Conservation (phyloP, 2,888 invertebrate species). For the Noctua comes region DNA sequence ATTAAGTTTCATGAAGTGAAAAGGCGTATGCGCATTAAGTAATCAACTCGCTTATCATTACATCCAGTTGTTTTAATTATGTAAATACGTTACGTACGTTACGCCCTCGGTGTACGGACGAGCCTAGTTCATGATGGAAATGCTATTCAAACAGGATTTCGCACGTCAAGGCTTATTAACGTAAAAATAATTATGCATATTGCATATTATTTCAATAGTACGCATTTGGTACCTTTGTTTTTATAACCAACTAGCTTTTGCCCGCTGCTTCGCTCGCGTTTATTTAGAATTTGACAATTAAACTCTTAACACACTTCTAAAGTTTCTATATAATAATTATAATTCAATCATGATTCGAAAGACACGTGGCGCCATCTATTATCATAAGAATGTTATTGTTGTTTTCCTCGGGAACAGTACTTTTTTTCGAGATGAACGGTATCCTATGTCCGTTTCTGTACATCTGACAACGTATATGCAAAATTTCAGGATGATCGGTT, state of each 20-base stretch:
- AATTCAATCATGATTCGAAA: no score
- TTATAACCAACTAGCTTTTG: background rate
- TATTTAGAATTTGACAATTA: no score
- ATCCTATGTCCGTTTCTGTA: no score
- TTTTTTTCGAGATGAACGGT: no score
- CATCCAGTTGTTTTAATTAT: conserved; percentile 55
- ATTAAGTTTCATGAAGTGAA: conserved; percentile 55
- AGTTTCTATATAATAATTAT: no score
- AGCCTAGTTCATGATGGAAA: conserved; percentile 44
- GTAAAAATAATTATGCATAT: conserved; percentile 8
- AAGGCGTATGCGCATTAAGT: conserved; percentile 42
- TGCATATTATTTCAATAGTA: conserved; percentile 22
- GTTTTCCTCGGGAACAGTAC: no score
- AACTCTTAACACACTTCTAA: no score
- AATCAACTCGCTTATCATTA: conserved; percentile 47
- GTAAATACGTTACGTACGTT: conserved; percentile 54
- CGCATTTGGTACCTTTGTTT: background rate
- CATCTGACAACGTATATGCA: no score
- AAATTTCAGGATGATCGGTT: no score
- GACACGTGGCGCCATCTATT: no score
- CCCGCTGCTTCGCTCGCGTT: no score
- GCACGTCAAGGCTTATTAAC: conserved; percentile 45
- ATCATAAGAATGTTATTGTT: no score
- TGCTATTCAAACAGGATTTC: conserved; percentile 57
- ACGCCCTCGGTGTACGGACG: conserved; percentile 50